Percentiles rank a stretch among this genome's conserved stretches.
Conservation (phyloP, 2,888 invertebrate species). For the Ligdia adustata region DNA sequence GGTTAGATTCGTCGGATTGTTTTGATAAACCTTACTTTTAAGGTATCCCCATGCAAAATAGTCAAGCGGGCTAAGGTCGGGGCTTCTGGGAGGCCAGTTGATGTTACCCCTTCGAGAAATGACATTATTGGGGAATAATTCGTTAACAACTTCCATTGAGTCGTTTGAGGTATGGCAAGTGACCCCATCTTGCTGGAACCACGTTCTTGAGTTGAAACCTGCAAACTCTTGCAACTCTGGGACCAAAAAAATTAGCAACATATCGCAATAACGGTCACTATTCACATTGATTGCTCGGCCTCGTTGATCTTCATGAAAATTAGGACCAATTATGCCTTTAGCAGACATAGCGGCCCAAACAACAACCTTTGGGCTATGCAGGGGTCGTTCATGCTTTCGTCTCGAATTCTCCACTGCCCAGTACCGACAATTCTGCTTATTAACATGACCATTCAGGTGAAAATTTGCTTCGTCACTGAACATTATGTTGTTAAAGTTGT, state of each 20-base stretch:
- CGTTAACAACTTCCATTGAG: conserved; percentile 26
- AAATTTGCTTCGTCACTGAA: conserved; percentile 30
- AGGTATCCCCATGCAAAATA: too few species aligned
- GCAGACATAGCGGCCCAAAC: conserved; percentile 1
- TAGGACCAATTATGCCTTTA: conserved; percentile 7
- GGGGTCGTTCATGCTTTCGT: conserved; percentile 29
- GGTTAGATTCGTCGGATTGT: too few species aligned
- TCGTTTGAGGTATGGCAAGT: too few species aligned
- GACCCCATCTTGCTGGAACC: too few species aligned
- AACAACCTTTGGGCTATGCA: conserved; percentile 25
- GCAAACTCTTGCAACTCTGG: conserved; percentile 26
- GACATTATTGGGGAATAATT: conserved; percentile 30
- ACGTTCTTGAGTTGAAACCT: conserved; percentile 35
- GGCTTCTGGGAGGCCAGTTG: too few species aligned
- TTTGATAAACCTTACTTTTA: too few species aligned
- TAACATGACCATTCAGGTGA: conserved; percentile 28
- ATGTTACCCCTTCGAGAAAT: conserved; percentile 21
- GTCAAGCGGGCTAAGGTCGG: too few species aligned
- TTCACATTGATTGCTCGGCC: conserved; percentile 32
- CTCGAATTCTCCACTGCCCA: conserved; percentile 29
- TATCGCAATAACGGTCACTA: conserved; percentile 37
- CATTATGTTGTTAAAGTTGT: conserved; percentile 19
- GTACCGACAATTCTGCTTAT: too few species aligned
- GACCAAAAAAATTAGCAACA: conserved; percentile 34
- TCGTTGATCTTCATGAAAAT: conserved; percentile 15